phyloP scores from a whole-genome alignment of 2,888 invertebrate species.

The Mycalesis mineus region DNA sequence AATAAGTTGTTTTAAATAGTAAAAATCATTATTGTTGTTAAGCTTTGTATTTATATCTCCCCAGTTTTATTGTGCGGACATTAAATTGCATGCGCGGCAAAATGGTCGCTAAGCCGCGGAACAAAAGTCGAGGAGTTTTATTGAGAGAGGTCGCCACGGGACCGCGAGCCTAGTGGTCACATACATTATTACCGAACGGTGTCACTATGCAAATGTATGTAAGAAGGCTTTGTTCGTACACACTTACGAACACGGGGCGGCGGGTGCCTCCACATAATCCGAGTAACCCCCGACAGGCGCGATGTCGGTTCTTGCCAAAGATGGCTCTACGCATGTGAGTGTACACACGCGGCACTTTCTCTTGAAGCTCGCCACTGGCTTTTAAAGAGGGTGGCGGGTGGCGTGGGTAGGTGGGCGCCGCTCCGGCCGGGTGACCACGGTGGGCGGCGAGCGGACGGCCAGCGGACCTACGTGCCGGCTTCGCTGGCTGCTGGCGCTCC shows the following conservation, averaged over 20 bases:
- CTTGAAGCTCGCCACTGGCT: constrained; percentile 80
- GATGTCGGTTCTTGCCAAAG: constrained; percentile 62
- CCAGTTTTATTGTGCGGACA: too few species aligned
- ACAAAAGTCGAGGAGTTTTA: constrained; percentile 49
- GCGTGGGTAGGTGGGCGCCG: constrained; percentile 53
- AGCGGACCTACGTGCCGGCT: constrained; percentile 27
- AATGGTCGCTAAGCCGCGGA: neutral
- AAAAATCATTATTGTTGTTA: too few species aligned
- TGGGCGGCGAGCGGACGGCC: constrained; percentile 49
- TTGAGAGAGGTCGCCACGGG: constrained; percentile 68
- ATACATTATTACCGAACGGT: constrained; percentile 77
- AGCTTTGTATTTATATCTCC: too few species aligned
- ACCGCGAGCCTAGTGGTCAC: constrained; percentile 68
- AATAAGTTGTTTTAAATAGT: too few species aligned
- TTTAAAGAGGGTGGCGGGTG: constrained; percentile 74
- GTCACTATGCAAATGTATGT: constrained; percentile 79
- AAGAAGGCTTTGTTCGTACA: constrained; percentile 69
- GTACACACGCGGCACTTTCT: constrained; percentile 79
- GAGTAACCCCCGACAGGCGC: constrained; percentile 53
- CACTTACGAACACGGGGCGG: constrained; percentile 73
- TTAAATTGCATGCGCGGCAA: neutral
- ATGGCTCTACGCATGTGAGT: constrained; percentile 75
- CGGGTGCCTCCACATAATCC: constrained; percentile 71
- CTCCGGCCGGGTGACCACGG: constrained; percentile 80
- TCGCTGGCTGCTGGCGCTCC: too few species aligned